phyloP scores from a whole-genome alignment of 2,888 invertebrate genomes.

The Drosophila prolongata region DNA sequence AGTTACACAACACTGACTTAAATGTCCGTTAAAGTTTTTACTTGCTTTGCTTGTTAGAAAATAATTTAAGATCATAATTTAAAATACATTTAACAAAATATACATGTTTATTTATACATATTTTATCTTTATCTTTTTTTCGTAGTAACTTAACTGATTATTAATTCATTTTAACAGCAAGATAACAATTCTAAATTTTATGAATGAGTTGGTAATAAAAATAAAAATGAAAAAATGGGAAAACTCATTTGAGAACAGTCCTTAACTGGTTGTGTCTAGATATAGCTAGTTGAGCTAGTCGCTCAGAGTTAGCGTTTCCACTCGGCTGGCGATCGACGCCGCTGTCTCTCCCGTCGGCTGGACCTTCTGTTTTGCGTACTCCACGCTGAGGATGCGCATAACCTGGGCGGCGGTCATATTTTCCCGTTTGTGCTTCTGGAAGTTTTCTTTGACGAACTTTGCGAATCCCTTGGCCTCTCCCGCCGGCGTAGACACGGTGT shows the following conservation, averaged over 20 bases:
- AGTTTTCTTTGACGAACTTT: constrained; percentile 84
- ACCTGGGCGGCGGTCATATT: constrained; percentile 81
- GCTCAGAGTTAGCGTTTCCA: constrained; percentile 35
- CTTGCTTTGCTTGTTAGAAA: neutral
- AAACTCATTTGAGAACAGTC: too few species aligned
- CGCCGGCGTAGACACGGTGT: constrained; percentile 78
- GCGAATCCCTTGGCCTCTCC: constrained; percentile 83
- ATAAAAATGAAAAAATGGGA: too few species aligned
- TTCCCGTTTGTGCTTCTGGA: constrained; percentile 77
- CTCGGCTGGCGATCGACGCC: constrained; percentile 25
- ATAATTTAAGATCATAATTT: neutral
- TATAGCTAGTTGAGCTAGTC: constrained; percentile 11
- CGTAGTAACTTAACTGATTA: too few species aligned
- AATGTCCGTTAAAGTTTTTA: neutral
- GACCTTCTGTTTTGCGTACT: constrained; percentile 74
- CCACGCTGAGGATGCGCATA: constrained; percentile 82
- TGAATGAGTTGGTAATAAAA: too few species aligned
- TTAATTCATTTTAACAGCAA: too few species aligned
- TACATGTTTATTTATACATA: neutral
- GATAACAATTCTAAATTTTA: too few species aligned
- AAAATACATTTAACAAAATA: constrained; percentile 6
- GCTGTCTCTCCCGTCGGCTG: neutral
- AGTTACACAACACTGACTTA: neutral
- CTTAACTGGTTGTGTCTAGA: too few species aligned
- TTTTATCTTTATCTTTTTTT: too few species aligned